These are phyloP conservation scores for Ctenochaetus hawaiiensis DNA, from an alignment of 2,797 vertebrate genomes.

Conservation along the genomic window DNA sequence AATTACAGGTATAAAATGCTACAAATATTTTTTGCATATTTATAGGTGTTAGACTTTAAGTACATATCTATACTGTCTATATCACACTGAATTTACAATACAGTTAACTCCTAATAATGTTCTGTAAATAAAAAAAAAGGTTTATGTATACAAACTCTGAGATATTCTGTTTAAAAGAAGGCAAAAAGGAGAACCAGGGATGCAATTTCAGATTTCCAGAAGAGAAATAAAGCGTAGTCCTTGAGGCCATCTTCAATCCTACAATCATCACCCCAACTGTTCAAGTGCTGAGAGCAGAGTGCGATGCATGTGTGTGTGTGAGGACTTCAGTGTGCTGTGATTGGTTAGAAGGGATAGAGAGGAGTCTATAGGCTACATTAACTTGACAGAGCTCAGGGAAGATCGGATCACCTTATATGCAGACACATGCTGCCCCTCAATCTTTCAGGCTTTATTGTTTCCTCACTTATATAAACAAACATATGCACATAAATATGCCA, in stretches of 20 bases:
- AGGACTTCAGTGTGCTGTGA: constrained; percentile 25
- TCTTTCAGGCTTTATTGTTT: constrained; percentile 11
- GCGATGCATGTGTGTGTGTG: constrained; percentile 28
- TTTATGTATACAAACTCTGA: too few relatives aligned
- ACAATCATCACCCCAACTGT: constrained; percentile 30
- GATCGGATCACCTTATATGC: constrained; percentile 37
- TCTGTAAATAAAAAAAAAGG: too few relatives aligned
- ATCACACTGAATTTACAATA: too few relatives aligned
- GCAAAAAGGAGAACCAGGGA: constrained; percentile 3
- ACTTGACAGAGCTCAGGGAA: constrained; percentile 27
- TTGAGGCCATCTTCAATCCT: constrained; percentile 50
- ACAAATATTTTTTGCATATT: neutral
- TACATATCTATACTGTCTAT: too few relatives aligned
- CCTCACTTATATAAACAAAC: constrained; percentile 1
- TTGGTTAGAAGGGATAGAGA: constrained; percentile 17
- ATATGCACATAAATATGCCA: neutral
- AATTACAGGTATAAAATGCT: neutral
- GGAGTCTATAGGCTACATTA: constrained; percentile 6
- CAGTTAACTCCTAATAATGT: too few relatives aligned
- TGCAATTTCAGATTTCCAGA: constrained; percentile 18
- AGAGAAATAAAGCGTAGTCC: constrained; percentile 49
- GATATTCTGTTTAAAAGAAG: too few relatives aligned
- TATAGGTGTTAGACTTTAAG: neutral
- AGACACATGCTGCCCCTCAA: constrained; percentile 13
- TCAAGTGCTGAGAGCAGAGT: constrained; percentile 41